Evolutionary conservation across 2,113 vertebrate species (phyloP).

Genomic region (Dipodomys merriami): DNA sequence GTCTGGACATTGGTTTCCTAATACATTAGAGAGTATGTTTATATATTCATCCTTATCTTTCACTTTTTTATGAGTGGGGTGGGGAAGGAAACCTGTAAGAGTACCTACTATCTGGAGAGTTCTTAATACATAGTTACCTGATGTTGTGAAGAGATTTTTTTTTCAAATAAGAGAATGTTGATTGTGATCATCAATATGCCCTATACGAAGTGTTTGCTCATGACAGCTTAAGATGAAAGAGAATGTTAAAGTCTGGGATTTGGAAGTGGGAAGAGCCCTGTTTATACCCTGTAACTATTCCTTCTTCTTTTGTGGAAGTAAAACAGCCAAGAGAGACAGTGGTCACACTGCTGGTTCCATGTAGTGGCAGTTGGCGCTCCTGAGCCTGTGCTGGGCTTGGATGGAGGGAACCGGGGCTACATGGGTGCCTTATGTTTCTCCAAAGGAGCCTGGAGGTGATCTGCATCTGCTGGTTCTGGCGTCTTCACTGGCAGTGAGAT

Average conservation of each 20-base stretch:
- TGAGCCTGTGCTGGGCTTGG: neutral
- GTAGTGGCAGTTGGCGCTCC: rapidly evolving
- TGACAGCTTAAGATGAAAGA: neutral
- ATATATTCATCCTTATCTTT: neutral
- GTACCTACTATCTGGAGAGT: neutral
- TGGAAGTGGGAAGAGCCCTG: neutral
- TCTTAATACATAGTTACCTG: neutral
- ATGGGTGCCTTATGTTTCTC: rapidly evolving
- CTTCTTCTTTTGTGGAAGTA: neutral
- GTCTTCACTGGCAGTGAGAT: neutral
- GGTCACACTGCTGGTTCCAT: neutral
- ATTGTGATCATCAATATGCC: neutral
- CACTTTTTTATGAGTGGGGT: neutral
- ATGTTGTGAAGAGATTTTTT: neutral
- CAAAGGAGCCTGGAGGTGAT: rapidly evolving
- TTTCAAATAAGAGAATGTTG: no score
- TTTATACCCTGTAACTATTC: rapidly evolving
- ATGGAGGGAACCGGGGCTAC: rapidly evolving
- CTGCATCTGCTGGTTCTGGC: neutral
- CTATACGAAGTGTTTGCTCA: neutral
- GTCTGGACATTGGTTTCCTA: neutral
- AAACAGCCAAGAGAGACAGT: neutral
- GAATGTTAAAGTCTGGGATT: neutral
- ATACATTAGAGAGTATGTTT: neutral
- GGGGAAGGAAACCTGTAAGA: neutral